These are phyloP conservation scores for Helobdella robusta DNA, from an alignment of 2,888 invertebrate genomes.

Conservation along the genomic window DNA sequence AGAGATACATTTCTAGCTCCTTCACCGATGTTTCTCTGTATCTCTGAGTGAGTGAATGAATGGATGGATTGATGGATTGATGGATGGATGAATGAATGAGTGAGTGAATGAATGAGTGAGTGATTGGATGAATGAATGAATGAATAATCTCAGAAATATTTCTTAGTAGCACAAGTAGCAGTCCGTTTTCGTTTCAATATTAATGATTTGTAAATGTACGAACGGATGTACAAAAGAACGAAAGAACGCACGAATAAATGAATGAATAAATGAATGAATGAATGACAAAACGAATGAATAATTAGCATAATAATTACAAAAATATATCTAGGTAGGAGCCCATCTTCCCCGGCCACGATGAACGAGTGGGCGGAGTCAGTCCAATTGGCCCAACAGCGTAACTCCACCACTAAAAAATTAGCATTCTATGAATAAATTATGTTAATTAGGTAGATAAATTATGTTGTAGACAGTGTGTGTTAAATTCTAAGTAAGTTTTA, in stretches of 20 bases:
- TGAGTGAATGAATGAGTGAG: conserved; percentile 3
- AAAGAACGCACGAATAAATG: not conserved
- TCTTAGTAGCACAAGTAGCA: no score
- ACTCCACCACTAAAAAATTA: no score
- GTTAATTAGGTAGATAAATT: no score
- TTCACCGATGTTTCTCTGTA: not conserved
- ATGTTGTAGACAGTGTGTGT: no score
- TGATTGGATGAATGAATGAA: conserved; percentile 1
- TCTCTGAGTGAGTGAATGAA: not conserved
- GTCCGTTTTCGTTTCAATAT: no score
- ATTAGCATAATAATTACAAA: not conserved
- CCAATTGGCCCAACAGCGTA: no score
- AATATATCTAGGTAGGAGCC: not conserved
- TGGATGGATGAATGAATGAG: conserved; percentile 3
- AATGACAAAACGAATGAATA: not conserved
- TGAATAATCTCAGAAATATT: not conserved
- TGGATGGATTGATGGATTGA: not conserved
- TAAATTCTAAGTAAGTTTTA: no score
- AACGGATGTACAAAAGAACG: not conserved
- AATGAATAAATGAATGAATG: conserved; percentile 2
- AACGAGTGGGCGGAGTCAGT: no score
- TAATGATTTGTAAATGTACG: no score
- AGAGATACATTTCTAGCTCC: no score
- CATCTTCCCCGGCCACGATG: no score
- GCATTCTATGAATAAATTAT: no score